phyloP scores from a whole-genome alignment of 2,888 invertebrate genomes.

The Barypeithes pellucidus region DNA sequence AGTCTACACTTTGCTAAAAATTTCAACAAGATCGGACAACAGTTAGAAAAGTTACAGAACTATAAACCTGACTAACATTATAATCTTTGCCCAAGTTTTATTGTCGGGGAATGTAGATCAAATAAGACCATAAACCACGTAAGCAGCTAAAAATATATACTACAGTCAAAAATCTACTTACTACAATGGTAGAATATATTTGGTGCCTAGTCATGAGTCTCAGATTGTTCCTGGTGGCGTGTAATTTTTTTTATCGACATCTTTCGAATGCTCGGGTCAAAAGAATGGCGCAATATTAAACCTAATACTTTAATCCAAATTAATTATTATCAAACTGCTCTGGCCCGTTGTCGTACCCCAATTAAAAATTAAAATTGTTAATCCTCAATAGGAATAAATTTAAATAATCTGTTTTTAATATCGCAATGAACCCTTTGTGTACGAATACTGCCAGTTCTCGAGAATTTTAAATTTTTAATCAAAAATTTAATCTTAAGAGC shows the following conservation, averaged over 20 bases:
- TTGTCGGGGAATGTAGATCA: too few species aligned
- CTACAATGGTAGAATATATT: too few species aligned
- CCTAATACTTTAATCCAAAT: constrained; percentile 13
- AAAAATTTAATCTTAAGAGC: constrained; percentile 49
- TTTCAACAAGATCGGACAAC: too few species aligned
- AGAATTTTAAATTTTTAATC: constrained; percentile 49
- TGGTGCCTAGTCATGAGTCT: too few species aligned
- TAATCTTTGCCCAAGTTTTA: too few species aligned
- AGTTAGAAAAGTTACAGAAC: too few species aligned
- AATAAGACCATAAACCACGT: too few species aligned
- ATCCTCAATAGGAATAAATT: constrained; percentile 45
- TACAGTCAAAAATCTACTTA: too few species aligned
- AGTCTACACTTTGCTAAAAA: too few species aligned
- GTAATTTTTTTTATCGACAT: neutral
- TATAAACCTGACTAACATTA: too few species aligned
- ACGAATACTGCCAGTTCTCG: constrained; percentile 35
- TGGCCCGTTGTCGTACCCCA: constrained; percentile 29
- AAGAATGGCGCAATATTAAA: constrained; percentile 18
- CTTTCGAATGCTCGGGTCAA: neutral
- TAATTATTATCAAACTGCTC: constrained; percentile 36
- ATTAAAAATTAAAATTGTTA: constrained; percentile 44
- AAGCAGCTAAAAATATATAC: too few species aligned
- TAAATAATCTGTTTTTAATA: constrained; percentile 53
- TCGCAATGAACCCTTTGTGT: constrained; percentile 43
- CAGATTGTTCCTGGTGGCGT: too few species aligned